phyloP scores from a whole-genome alignment of 2,113 vertebrate genomes.

The Clinocottus analis region DNA sequence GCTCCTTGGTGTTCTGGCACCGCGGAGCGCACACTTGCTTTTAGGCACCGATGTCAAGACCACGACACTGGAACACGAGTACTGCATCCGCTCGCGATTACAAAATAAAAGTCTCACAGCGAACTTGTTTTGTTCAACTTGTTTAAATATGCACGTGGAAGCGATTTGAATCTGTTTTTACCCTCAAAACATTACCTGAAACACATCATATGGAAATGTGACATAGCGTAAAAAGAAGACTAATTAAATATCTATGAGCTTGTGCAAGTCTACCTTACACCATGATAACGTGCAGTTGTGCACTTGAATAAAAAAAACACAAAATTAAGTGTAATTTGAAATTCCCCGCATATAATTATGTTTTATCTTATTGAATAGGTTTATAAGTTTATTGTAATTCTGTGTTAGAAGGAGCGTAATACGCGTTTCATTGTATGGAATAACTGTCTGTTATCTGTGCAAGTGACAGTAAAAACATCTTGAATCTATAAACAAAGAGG shows the following conservation, averaged over 20 bases:
- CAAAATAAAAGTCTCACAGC: slow-evolving; percentile 40
- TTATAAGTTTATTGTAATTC: too few species aligned
- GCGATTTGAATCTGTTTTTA: too few species aligned
- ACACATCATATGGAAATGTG: neutral
- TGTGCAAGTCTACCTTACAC: neutral
- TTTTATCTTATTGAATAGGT: too few species aligned
- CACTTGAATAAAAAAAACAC: neutral
- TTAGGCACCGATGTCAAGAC: slow-evolving; percentile 15
- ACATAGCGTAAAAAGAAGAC: neutral
- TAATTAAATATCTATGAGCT: neutral
- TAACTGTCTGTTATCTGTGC: too few species aligned
- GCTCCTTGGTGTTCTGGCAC: too few species aligned
- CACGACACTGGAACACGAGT: neutral
- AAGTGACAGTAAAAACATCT: too few species aligned
- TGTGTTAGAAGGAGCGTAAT: too few species aligned
- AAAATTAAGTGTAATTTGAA: neutral
- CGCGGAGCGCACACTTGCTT: slow-evolving; percentile 41
- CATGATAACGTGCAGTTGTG: neutral
- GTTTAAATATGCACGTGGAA: too few species aligned
- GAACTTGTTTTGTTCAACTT: too few species aligned
- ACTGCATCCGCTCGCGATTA: slow-evolving; percentile 40
- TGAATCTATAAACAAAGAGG: too few species aligned
- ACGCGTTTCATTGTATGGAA: too few species aligned
- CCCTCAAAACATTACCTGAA: neutral
- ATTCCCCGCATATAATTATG: too few species aligned